Evolutionary conservation across 2,797 vertebrate genomes (phyloP).

Genomic region (Rhynchotus rufescens): DNA sequence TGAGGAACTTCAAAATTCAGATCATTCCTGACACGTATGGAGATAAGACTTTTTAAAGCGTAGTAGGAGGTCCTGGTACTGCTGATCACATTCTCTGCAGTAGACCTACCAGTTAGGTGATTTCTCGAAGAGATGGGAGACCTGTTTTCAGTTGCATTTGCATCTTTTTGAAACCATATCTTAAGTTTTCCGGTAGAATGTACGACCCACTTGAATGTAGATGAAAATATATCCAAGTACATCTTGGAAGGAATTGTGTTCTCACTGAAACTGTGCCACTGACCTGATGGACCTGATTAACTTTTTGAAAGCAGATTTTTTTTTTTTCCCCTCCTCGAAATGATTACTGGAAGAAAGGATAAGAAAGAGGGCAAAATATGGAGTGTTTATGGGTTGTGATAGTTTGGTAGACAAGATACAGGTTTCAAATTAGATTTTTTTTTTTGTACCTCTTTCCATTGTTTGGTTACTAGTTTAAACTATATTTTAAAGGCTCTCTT

Average conservation of each 20-base stretch:
- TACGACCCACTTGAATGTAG: not conserved
- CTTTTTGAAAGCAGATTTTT: not conserved
- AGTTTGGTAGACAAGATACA: not conserved
- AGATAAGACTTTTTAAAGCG: not conserved
- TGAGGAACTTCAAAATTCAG: not conserved
- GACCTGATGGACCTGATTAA: not conserved
- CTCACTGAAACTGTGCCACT: not conserved
- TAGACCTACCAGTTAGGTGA: not conserved
- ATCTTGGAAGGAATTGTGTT: not conserved
- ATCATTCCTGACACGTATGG: not conserved
- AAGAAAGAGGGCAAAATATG: not conserved
- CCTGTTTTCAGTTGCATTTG: not conserved
- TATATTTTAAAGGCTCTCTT: not conserved
- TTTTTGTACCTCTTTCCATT: not conserved
- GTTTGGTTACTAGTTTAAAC: not conserved
- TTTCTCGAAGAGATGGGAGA: not conserved
- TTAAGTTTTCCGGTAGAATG: not conserved
- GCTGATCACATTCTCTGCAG: rapidly evolving
- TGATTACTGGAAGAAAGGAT: not conserved
- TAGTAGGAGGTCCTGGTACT: not conserved
- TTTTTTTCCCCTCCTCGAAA: not conserved
- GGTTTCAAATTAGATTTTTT: not conserved
- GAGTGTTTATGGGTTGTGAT: not conserved
- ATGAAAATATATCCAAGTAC: not conserved
- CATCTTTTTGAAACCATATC: not conserved